Evolutionary conservation across 2,888 invertebrate species (phyloP), one percentile per base, ranked within the genome.

Genomic region (Drosophila paucipuncta): DNA sequence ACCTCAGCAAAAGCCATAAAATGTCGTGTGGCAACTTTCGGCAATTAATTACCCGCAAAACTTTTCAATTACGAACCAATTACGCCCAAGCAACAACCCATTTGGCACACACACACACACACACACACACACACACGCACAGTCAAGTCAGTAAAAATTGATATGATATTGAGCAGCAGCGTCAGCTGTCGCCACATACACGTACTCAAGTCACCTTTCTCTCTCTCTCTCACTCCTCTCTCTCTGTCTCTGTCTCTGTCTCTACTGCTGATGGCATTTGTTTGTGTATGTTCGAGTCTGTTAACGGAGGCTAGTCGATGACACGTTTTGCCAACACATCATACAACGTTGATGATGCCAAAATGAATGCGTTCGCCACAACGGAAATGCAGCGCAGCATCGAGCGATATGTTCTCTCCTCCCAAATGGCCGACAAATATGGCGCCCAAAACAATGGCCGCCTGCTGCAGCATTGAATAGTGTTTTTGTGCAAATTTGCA

Each of bases 251-350:
- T 16, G 2, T 52, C 50, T 47, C 39, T 25, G 28, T 9, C 16
- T 22, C 4, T 5, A 13, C 7, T 22, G 22, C 30, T 18, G 50
- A 2, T 62, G 60, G 54, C 53, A 54, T 49, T 43, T 53, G 73
- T 18, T 11, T 50, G 28, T 50, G 11, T 57, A 28, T 39, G 39
- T 39, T 55, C 2, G 2, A 28, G 54, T 54, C 54, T 54, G 71
- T 62, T 66, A 67, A 64, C 63, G 68, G 69, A 67, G 37, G 50
- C 53, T 52, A 72, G 65, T 55, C 76, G 86, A 71, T 85, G 90
- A 87, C 86, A 87, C 86, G 87, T 87, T 89, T 82, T 84, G 90
- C 85, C 90, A 87, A 75, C 91, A 89, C 91, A 87, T 86, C 88
- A 80, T 73, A 58, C 82, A 82, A 63, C 80, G 68, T 73, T 74